phyloP scores from a whole-genome alignment of 2,113 vertebrate genomes.

The Equus quagga region DNA sequence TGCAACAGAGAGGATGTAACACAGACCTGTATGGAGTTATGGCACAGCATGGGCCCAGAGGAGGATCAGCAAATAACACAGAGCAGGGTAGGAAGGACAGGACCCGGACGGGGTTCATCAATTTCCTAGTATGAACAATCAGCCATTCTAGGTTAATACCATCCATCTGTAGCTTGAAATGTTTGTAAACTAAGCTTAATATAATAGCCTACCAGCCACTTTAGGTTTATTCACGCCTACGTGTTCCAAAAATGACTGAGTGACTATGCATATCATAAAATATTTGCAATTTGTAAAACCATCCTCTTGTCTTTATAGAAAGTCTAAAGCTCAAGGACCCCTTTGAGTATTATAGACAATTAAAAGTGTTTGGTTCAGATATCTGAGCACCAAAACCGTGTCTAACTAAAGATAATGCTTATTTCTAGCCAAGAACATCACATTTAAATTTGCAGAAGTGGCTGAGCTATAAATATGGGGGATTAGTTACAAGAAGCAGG shows the following conservation, averaged over 20 bases:
- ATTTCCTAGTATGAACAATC: neutral
- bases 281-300: conserved; percentile 44
- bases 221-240: conserved; percentile 4
- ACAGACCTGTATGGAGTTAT: neutral
- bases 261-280: conserved; percentile 41
- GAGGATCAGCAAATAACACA: neutral
- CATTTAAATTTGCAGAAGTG: conserved; percentile 55
- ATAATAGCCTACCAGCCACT: neutral
- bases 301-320: conserved; percentile 19
- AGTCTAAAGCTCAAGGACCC: conserved; percentile 68
- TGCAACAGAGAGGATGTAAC: neutral
- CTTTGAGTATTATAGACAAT: conserved; percentile 44
- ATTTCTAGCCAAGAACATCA: conserved; percentile 9
- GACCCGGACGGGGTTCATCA: neutral
- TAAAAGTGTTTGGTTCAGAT: conserved; percentile 45
- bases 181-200: conserved; percentile 47
- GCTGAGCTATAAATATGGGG: neutral
- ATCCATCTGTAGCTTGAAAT: neutral
- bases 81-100: neutral
- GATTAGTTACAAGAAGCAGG: conserved; percentile 59
- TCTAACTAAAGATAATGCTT: conserved; percentile 23
- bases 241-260: conserved; percentile 23
- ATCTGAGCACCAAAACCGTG: neutral
- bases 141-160: neutral
- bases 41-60: neutral